phyloP scores from a whole-genome alignment of 2,888 invertebrate species.

The Caenorhabditis sulstoni region DNA sequence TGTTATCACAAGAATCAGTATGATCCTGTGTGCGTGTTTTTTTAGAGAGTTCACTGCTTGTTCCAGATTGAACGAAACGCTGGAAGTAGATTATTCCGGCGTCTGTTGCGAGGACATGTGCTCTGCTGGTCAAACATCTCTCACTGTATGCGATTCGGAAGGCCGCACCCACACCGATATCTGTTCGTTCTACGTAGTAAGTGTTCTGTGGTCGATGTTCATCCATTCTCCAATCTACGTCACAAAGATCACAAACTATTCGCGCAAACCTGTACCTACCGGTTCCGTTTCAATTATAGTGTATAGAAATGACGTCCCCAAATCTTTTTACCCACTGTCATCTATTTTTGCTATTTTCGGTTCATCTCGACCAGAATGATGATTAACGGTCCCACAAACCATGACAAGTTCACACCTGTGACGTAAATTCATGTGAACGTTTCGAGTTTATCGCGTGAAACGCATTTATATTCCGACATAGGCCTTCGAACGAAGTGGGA shows the following conservation, averaged over 20 bases:
- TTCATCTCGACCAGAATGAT: slow-evolving; percentile 30
- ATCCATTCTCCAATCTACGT: slow-evolving; percentile 4
- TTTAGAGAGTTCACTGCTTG: background rate
- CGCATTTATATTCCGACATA: no score
- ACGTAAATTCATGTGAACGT: slow-evolving; percentile 41
- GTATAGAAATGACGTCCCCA: slow-evolving; percentile 31
- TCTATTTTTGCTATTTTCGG: slow-evolving; percentile 23
- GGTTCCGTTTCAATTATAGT: slow-evolving; percentile 5
- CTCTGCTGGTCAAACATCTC: slow-evolving; percentile 58
- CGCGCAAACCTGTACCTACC: background rate
- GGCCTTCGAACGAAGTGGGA: no score
- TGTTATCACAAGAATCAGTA: slow-evolving; percentile 68
- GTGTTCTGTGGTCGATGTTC: background rate
- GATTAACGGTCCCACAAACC: slow-evolving; percentile 17
- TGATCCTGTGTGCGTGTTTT: background rate
- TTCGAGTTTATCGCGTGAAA: slow-evolving; percentile 1
- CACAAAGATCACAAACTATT: slow-evolving; percentile 26
- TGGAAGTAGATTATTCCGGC: slow-evolving; percentile 69
- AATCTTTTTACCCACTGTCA: slow-evolving; percentile 9
- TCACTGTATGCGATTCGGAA: slow-evolving; percentile 65
- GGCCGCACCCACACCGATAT: slow-evolving; percentile 63
- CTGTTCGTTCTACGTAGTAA: slow-evolving; percentile 68
- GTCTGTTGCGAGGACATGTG: slow-evolving; percentile 72
- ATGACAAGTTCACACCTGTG: slow-evolving; percentile 16
- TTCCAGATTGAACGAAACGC: slow-evolving; percentile 60